Base-by-base conservation (phyloP, 2,888 invertebrate genomes). In the Cheilosia vernalis region DNA sequence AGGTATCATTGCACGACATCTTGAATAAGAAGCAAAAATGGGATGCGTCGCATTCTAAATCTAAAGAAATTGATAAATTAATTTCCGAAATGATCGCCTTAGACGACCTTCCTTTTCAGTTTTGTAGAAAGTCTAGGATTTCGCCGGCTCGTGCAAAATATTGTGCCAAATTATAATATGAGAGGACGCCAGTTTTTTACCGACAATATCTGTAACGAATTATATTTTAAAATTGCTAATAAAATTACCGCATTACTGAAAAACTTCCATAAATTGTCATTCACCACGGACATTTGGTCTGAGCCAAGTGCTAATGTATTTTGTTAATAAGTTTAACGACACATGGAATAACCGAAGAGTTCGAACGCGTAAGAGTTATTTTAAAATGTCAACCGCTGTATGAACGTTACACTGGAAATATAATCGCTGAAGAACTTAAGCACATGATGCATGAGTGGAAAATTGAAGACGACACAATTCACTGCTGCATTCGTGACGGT, bases 91-190 rank as follows among this genome's bases (percentile, higher is more conserved):
- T 64, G 53, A 64, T 82, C 10, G 70, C 70, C 27, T 58, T 78
- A 15, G 56, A 77, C 21, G 55, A 64, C 53, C 47, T 82, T 33
- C 58, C 77, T 10, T 76, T 76, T 81, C 47, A 81, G 51, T 53
- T 81, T 74, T 55, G 82, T 81, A 17, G 81, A 82, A 55, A 61
- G 64, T 37, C 42, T 77, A 27, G 66, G 77, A 53, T 82, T 82
- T 51, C 69, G 53, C 24, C 53, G 76, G 27, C 53, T 83, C 42
- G 53, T 77, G 60, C 64, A 58, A 40, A 40, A 55, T 24, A 63
- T 63, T 30, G n/a, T 37, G 69, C 69, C 69, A 44, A 49, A 63
- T 19, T 69, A 60, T 37, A 60, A 74, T 10, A 44, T 76, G 73
- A 24, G 67, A 42, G 19, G 37, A 13, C 60, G 69, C 33, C n/a